Evolutionary conservation across 2,888 invertebrate species (phyloP).

Genomic region (Dicyrtomina minuta): DNA sequence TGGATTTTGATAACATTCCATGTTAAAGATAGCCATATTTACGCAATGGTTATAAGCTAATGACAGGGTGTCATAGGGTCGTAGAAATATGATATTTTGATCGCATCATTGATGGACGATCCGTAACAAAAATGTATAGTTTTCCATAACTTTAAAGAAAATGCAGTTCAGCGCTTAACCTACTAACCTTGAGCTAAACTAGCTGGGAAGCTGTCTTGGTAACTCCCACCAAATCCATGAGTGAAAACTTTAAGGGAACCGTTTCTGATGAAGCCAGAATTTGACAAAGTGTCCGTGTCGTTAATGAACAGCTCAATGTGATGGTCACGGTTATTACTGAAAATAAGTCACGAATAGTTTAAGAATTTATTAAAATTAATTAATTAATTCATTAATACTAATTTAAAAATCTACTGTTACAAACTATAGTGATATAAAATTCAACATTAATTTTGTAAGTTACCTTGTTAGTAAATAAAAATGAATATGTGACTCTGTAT

Average conservation of each 20-base stretch:
- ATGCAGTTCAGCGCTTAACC: not conserved
- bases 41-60: no score
- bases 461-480: constrained; percentile 47
- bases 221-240: constrained; percentile 48
- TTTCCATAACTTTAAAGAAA: not conserved
- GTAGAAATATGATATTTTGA: no score
- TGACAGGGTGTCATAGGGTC: no score
- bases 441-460: not conserved
- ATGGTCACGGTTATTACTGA: not conserved
- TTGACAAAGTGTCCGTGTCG: constrained; percentile 4
- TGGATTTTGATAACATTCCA: no score
- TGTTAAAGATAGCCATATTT: no score
- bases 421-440: not conserved
- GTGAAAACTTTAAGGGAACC: constrained; percentile 42
- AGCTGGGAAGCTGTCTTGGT: constrained; percentile 20
- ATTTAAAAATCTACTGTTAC: no score
- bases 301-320: constrained; percentile 19
- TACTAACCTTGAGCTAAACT: not conserved
- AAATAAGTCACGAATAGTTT: not conserved
- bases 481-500: constrained; percentile 38
- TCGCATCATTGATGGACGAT: no score
- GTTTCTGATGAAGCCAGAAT: constrained; percentile 36
- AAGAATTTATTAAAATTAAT: not conserved
- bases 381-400: not conserved
- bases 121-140: no score